Base-by-base conservation (phyloP, 2,888 invertebrate genomes). In the Leptarthrus brevirostris region DNA sequence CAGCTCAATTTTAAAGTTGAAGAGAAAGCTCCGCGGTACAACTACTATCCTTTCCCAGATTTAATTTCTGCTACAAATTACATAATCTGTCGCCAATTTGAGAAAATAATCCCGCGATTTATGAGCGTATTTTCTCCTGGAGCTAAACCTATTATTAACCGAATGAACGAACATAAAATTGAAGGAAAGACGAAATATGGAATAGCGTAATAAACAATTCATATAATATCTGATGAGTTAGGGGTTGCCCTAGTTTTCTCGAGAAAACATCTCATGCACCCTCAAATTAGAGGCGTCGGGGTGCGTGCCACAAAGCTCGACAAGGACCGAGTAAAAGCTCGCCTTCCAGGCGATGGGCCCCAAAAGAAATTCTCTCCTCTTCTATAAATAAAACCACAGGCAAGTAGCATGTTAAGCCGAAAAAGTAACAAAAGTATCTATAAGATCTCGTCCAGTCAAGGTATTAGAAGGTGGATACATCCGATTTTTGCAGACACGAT, bases 191-290 rank as follows among this genome's bases (percentile, higher is more conserved):
- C n/a, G n/a, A n/a, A n/a, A n/a, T n/a, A n/a, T n/a, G n/a, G n/a
- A n/a, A n/a, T n/a, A n/a, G 30, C 0, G 30, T 8, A 30, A 30
- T 69, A 73, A 61, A 64, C 61, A 74, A n/a, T 58, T 18, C 12
- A 18, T 14, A 14, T 2, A 53, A 53, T 22, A 18, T 53, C 4
- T 6, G 8, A 53, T 12, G 1, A 53, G 3, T 53, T 22, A 12
- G 24, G 18, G 22, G 22, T 34, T 58, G 16, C 10, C 16, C 30
- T 16, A 58, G 8, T 34, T 58, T 34, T 16, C 22, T 6, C 16
- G 12, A 3, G 12, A 4, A 53, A 16, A 16, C n/a, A 58, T 34
- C 2, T 44, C 44, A 44, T 44, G 8, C 12, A 30, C 30, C 30
- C 30, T 30, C 30, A 30, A 30, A 30, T 30, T 30, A 30, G 8